These are phyloP conservation scores for Neodiprion fabricii DNA, from an alignment of 1,140 invertebrate genomes.

Conservation along the genomic window DNA sequence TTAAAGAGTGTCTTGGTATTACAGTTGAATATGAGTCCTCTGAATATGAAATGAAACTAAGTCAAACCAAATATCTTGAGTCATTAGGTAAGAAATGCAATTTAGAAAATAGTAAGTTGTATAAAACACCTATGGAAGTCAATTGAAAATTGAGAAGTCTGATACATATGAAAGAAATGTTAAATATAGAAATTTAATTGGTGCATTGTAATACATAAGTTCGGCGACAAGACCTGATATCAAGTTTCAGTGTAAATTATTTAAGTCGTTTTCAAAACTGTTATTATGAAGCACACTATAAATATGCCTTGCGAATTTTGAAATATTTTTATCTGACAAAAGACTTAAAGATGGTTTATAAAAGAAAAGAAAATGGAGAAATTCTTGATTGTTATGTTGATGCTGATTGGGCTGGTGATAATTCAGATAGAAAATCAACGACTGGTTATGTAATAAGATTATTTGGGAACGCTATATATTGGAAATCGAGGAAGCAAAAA, in stretches of 20 bases:
- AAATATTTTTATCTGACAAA: constrained; percentile 43
- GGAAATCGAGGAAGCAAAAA: background rate
- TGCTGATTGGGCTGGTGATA: constrained; percentile 47
- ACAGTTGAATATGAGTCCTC: background rate
- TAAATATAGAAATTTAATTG: constrained; percentile 33
- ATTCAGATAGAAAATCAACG: constrained; percentile 41
- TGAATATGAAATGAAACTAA: constrained; percentile 14
- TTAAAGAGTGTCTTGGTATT: background rate
- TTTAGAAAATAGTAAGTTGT: constrained; percentile 22
- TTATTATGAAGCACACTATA: constrained; percentile 33
- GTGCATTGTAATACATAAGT: constrained; percentile 41
- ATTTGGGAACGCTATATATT: constrained; percentile 13
- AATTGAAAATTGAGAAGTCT: constrained; percentile 5
- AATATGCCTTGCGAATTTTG: constrained; percentile 37
- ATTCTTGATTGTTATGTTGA: constrained; percentile 33
- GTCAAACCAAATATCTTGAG: constrained; percentile 22
- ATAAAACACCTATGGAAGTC: constrained; percentile 19
- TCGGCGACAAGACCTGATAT: constrained; percentile 40
- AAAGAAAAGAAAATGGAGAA: constrained; percentile 6
- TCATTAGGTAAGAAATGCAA: constrained; percentile 19
- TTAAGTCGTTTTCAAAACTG: constrained; percentile 40
- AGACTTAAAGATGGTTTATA: constrained; percentile 23
- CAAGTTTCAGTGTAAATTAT: constrained; percentile 33
- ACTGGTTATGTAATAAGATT: constrained; percentile 42
- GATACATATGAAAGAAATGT: constrained; percentile 1